Conservation (phyloP, 2,888 invertebrate genomes). For the Scotopteryx bipunctaria region DNA sequence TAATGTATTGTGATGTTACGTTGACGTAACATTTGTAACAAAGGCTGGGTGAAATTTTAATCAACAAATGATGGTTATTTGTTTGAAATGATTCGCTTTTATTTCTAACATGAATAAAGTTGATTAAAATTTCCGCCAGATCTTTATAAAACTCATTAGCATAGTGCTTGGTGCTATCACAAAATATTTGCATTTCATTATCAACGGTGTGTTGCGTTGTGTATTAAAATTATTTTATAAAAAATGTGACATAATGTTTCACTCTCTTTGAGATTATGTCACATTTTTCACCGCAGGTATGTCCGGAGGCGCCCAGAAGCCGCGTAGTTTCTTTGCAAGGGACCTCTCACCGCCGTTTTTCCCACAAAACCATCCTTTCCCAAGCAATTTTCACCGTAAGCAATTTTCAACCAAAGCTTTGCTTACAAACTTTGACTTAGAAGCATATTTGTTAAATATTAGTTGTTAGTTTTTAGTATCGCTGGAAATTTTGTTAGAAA, state of each 20-base stretch:
- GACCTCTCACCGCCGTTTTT: conserved; percentile 66
- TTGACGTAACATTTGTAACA: conserved; percentile 6
- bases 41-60: conserved; percentile 26
- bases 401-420: conserved; percentile 26
- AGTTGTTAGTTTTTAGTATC: conserved; percentile 7
- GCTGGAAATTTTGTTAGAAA: conserved; percentile 3
- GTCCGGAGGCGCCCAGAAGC: conserved; percentile 68
- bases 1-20: conserved; percentile 32
- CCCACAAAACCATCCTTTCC: conserved; percentile 34
- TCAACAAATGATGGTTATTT: neutral
- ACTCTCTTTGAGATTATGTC: conserved; percentile 9
- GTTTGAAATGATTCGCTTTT: neutral
- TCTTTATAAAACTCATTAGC: conserved; percentile 17
- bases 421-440: conserved; percentile 10
- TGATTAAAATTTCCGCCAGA: conserved; percentile 15
- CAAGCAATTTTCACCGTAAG: conserved; percentile 41
- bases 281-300: conserved; percentile 51
- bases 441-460: conserved; percentile 12
- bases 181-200: conserved; percentile 15
- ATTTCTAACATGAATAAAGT: too few relatives aligned
- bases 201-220: conserved; percentile 13
- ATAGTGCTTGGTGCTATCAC: conserved; percentile 33
- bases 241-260: conserved; percentile 20
- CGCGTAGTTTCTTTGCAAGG: conserved; percentile 46
- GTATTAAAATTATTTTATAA: conserved; percentile 10